A percentile compares a stretch with the other conserved stretches of the same genome.
Conservation (phyloP, 2,888 invertebrate genomes). For the Heliconius ethilla region DNA sequence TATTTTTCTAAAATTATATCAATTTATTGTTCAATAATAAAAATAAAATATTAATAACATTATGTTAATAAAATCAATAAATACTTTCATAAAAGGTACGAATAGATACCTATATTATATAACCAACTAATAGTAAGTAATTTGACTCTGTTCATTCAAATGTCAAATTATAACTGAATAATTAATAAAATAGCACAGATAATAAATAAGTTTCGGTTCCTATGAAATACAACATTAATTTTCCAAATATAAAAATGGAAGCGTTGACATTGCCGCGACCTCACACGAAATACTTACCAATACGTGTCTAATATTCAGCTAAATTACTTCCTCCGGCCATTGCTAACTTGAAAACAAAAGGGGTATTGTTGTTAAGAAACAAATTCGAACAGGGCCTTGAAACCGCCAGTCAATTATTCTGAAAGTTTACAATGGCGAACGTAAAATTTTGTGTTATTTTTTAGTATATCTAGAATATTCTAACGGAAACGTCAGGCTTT, state of each 20-base stretch:
- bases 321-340: conserved; percentile 74
- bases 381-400: conserved; percentile 45
- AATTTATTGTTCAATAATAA: background rate
- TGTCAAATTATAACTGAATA: background rate
- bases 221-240: conserved; percentile 25
- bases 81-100: background rate
- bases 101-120: background rate
- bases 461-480: conserved; percentile 16
- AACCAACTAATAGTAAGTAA: background rate
- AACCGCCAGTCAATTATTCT: conserved; percentile 41
- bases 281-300: conserved; percentile 60
- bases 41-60: background rate
- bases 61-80: background rate
- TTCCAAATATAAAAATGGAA: conserved; percentile 33
- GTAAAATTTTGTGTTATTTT: conserved; percentile 32
- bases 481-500: background rate
- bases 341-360: conserved; percentile 59
- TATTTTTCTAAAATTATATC: background rate
- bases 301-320: conserved; percentile 73
- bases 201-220: background rate
- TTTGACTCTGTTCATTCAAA: background rate
- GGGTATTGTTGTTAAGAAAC: conserved; percentile 48
- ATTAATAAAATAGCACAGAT: background rate
- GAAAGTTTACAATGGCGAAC: conserved; percentile 39
- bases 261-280: conserved; percentile 65